These are phyloP conservation scores for Sporophila hypoxantha DNA, from an alignment of 2,113 vertebrate genomes.

Conservation along the genomic window DNA sequence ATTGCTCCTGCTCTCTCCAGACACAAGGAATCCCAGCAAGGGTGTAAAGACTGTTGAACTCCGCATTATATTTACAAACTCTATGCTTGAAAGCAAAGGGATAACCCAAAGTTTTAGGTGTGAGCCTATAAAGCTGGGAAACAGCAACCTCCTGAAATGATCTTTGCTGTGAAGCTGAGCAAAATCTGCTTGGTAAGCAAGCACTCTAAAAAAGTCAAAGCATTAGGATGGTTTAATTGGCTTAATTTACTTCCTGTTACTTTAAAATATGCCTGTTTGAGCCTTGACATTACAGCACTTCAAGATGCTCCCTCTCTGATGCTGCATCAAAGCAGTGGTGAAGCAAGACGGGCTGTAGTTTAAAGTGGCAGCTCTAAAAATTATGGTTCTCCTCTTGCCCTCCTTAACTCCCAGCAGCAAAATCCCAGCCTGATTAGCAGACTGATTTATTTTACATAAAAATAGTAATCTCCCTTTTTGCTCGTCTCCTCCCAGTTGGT, in stretches of 20 bases:
- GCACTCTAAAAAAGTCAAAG: slow-evolving; percentile 8
- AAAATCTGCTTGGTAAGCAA: slow-evolving; percentile 41
- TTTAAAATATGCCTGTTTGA: slow-evolving; percentile 58
- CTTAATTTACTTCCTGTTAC: slow-evolving; percentile 59
- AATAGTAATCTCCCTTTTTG: slow-evolving; percentile 41
- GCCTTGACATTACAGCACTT: slow-evolving; percentile 45
- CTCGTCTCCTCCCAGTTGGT: slow-evolving; percentile 22
- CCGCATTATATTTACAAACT: neutral
- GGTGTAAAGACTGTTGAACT: neutral
- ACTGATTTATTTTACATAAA: slow-evolving; percentile 67
- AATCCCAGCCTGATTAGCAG: slow-evolving; percentile 65
- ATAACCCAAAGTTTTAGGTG: neutral
- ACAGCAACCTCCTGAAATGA: neutral
- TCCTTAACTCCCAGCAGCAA: slow-evolving; percentile 64
- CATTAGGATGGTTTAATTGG: slow-evolving; percentile 56
- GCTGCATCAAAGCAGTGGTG: slow-evolving; percentile 39
- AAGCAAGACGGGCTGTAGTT: slow-evolving; percentile 48
- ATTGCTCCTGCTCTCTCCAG: neutral
- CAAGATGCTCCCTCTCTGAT: slow-evolving; percentile 46
- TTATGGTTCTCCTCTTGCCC: slow-evolving; percentile 64
- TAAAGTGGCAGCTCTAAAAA: slow-evolving; percentile 62
- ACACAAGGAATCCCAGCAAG: neutral
- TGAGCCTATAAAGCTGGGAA: neutral
- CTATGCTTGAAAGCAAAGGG: neutral
- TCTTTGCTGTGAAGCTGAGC: neutral